Percentiles rank a stretch among this genome's conserved stretches.
Conservation (phyloP, 2,888 invertebrate genomes). For the Thecophora atra region DNA sequence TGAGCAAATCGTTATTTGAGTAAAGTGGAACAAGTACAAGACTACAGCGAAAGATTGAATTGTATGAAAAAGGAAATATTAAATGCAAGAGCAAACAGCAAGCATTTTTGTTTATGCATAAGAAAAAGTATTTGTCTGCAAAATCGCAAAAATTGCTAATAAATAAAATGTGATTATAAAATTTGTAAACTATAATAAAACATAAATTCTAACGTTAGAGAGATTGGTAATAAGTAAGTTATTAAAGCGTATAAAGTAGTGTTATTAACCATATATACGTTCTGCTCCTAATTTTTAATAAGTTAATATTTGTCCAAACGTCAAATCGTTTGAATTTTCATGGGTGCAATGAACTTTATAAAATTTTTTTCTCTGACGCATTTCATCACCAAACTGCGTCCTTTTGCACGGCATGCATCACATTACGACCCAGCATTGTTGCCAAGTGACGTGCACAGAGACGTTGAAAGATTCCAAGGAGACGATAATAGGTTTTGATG, state of each 20-base stretch:
- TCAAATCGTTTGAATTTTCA: slow-evolving; percentile 12
- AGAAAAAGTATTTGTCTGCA: no score
- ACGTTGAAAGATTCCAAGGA: no score
- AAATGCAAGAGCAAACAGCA: slow-evolving; percentile 23
- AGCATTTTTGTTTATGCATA: slow-evolving; percentile 1
- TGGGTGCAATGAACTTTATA: slow-evolving; percentile 14
- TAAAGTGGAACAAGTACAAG: not conserved
- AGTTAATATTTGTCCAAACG: not conserved
- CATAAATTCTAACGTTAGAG: no score
- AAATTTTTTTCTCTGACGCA: not conserved
- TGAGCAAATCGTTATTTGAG: not conserved
- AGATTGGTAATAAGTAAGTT: no score
- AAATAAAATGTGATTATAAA: not conserved
- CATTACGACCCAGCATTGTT: no score
- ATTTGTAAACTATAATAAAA: not conserved
- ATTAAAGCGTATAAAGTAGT: no score
- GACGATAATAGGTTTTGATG: no score
- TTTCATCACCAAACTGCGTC: slow-evolving; percentile 24
- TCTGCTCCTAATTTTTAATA: not conserved
- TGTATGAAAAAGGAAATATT: not conserved
- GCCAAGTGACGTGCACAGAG: no score
- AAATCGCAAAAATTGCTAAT: no score
- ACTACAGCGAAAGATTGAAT: not conserved
- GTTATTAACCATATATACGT: no score
- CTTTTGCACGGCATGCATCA: not conserved